Base-by-base conservation (phyloP, 2,797 vertebrate species). In the Tarsius wallacei region DNA sequence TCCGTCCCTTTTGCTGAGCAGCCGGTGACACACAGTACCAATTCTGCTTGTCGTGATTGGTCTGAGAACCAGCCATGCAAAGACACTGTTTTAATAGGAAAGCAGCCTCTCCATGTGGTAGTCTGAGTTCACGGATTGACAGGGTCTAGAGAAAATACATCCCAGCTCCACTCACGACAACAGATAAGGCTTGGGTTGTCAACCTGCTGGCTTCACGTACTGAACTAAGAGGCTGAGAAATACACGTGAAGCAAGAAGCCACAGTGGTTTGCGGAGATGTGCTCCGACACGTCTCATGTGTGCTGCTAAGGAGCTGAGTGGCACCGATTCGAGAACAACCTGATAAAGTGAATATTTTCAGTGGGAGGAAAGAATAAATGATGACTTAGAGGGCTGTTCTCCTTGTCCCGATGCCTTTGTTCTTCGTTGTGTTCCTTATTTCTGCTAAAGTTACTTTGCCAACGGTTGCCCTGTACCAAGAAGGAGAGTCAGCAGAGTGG, bases 371-470 rank as follows among this genome's bases (percentile, higher is more conserved):
- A 80, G 87, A 91, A 87, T 95, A 97, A 93, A 61, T 77, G 92
- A 93, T 57, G 94, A 85, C 95, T 93, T 76, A 97, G 96, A 85
- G 96, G 84, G 33, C 64, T 96, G 80, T 95, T 95, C 81, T 88
- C 91, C 78, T 89, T 97, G 78, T 92, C 91, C 87, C 74, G 57
- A 61, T 87, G 59, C 96, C 93, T 98, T 85, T 63, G 64, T 93
- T 98, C 96, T 94, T 98, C 80, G 94, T 74, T 95, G 97, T 19
- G 95, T 97, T 16, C 73, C 85, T 97, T 98, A 96, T 97, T 90
- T 98, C 96, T 93, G 66, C 94, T 97, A 88, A 98, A 98, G 33
- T 36, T 84, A 91, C 98, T 98, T 98, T 97, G 92, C 92, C 90
- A 86, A 82, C 98, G 97, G 97, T 97, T 98, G 97, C 4, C 47